Percentiles rank a stretch among this genome's conserved stretches.
Conservation (phyloP, 2,888 invertebrate species). For the Punctoribates punctum region DNA sequence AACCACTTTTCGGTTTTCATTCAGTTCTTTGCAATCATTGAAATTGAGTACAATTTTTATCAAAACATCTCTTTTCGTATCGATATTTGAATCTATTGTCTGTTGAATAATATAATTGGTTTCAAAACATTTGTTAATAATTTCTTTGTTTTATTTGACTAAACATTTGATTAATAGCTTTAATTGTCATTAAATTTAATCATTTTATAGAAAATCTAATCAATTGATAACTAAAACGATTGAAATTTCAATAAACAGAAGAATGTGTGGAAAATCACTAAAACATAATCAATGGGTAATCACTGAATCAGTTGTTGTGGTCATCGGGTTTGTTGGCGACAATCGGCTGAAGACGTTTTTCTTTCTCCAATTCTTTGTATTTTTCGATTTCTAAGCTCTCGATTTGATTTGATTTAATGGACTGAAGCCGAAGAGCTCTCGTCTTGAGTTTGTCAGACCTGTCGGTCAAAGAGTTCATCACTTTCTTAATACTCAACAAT, state of each 20-base stretch:
- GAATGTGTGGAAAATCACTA: too few species aligned
- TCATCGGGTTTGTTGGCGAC: neutral
- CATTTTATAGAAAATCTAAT: too few species aligned
- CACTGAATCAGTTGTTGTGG: neutral
- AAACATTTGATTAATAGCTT: neutral
- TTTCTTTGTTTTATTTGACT: neutral
- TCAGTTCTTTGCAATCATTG: too few species aligned
- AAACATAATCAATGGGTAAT: too few species aligned
- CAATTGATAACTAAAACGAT: too few species aligned
- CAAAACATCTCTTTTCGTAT: neutral
- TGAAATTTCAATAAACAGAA: too few species aligned
- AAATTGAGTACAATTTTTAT: neutral
- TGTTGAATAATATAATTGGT: neutral
- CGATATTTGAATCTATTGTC: too few species aligned
- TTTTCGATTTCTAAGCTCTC: slow-evolving; percentile 23
- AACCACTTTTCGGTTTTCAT: too few species aligned
- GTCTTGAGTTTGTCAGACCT: slow-evolving; percentile 5
- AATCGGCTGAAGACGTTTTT: slow-evolving; percentile 41
- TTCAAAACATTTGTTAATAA: neutral
- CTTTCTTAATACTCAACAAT: slow-evolving; percentile 36
- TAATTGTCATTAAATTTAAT: too few species aligned
- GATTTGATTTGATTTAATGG: neutral
- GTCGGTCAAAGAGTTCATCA: slow-evolving; percentile 30
- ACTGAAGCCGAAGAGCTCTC: slow-evolving; percentile 33
- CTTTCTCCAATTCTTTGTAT: slow-evolving; percentile 22